phyloP scores from a whole-genome alignment of 2,797 vertebrate species.

The Orestias chungarensis region DNA sequence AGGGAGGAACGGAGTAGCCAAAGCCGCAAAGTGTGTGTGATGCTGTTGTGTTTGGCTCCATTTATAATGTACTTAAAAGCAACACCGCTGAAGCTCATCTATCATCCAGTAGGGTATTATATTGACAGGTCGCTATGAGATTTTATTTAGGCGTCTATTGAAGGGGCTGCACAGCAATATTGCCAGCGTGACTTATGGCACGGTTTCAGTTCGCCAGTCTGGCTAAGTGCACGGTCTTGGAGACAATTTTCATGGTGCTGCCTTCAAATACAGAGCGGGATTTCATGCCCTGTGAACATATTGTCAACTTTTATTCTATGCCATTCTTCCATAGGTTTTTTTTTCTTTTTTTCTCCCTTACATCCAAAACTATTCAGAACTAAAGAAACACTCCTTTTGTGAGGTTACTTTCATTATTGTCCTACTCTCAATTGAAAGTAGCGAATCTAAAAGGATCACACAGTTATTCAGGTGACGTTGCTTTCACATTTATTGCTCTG shows the following conservation, averaged over 20 bases:
- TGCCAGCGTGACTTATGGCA: constrained; percentile 73
- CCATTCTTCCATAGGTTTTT: constrained; percentile 2
- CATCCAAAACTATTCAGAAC: constrained; percentile 8
- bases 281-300: constrained; percentile 24
- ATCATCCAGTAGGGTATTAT: constrained; percentile 51
- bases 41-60: constrained; percentile 23
- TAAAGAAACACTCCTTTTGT: background rate
- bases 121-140: constrained; percentile 70
- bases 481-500: constrained; percentile 35
- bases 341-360: constrained; percentile 1
- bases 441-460: constrained; percentile 7
- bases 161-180: constrained; percentile 64
- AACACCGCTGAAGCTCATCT: constrained; percentile 14
- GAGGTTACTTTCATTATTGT: background rate
- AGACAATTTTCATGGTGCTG: constrained; percentile 37
- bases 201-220: constrained; percentile 65
- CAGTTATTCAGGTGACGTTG: constrained; percentile 19
- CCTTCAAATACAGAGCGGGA: constrained; percentile 37
- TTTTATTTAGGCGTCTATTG: constrained; percentile 61
- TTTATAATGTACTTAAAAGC: constrained; percentile 35
- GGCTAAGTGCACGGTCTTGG: constrained; percentile 50
- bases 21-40: no score
- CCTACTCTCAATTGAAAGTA: constrained; percentile 46
- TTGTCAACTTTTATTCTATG: constrained; percentile 24
- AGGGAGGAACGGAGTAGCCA: no score